Evolutionary conservation across 1,140 invertebrate genomes (phyloP).

Genomic region (Ladona fulva): DNA sequence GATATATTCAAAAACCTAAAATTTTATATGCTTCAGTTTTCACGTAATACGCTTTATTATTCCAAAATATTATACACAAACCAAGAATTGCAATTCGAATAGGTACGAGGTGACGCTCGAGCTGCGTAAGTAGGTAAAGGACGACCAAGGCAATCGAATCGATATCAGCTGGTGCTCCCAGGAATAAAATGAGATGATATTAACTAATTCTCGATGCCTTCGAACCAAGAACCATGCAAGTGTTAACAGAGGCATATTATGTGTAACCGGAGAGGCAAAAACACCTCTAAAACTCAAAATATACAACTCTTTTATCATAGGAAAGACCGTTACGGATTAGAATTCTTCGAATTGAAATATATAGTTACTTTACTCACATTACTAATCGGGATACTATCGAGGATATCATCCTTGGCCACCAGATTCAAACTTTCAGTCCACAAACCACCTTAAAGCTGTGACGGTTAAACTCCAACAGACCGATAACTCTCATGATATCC

Average conservation of each 20-base stretch:
- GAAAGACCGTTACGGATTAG: too few relatives aligned
- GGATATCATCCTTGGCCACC: constrained; percentile 53
- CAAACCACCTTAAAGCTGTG: constrained; percentile 27
- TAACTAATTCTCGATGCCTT: neutral
- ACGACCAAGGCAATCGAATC: neutral
- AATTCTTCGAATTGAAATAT: too few relatives aligned
- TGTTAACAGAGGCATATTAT: too few relatives aligned
- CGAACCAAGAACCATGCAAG: too few relatives aligned
- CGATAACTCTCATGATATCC: constrained; percentile 27
- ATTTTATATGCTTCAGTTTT: too few relatives aligned
- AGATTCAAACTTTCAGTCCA: constrained; percentile 19
- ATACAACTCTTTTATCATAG: too few relatives aligned
- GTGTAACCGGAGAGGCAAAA: too few relatives aligned
- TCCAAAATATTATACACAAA: too few relatives aligned
- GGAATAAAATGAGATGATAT: neutral
- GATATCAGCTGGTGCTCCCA: neutral
- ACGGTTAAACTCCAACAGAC: constrained; percentile 30
- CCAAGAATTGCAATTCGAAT: too few relatives aligned
- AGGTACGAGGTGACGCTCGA: neutral
- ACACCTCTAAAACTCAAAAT: too few relatives aligned
- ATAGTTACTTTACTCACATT: constrained; percentile 50
- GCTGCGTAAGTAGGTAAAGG: neutral
- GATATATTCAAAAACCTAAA: too few relatives aligned
- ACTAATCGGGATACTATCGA: constrained; percentile 60
- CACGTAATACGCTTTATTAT: too few relatives aligned